These are phyloP conservation scores for Sternarchorhynchus goeldii DNA, from an alignment of 2,797 vertebrate genomes.

Conservation along the genomic window DNA sequence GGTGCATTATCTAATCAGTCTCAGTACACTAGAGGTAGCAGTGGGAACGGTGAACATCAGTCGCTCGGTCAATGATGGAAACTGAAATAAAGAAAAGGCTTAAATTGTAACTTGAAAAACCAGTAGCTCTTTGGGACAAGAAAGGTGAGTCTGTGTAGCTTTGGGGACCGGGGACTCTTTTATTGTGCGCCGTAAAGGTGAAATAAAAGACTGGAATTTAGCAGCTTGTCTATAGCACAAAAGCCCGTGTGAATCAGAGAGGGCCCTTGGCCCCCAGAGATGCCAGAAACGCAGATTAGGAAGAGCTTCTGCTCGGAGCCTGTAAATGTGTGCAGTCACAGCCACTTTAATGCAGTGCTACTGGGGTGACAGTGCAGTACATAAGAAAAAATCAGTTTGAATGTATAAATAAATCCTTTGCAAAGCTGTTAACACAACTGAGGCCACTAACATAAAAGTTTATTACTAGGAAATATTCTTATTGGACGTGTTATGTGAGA, in stretches of 20 bases:
- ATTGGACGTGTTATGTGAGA: background rate
- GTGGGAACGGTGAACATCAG: slow-evolving; percentile 29
- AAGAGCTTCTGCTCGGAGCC: slow-evolving; percentile 41
- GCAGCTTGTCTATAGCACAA: slow-evolving; percentile 37
- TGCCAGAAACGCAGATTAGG: slow-evolving; percentile 34
- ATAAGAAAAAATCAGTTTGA: too few relatives aligned
- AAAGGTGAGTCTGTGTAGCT: slow-evolving; percentile 67
- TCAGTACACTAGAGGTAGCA: background rate
- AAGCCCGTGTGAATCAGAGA: slow-evolving; percentile 42
- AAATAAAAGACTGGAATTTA: slow-evolving; percentile 54
- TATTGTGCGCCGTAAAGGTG: slow-evolving; percentile 45
- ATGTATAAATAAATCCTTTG: too few relatives aligned
- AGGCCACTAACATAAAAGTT: background rate
- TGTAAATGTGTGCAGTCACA: background rate
- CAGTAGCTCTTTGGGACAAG: slow-evolving; percentile 62
- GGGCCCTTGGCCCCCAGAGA: slow-evolving; percentile 49
- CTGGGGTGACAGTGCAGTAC: too few relatives aligned
- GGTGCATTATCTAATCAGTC: too few relatives aligned
- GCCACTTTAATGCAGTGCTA: background rate
- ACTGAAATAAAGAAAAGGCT: slow-evolving; percentile 35
- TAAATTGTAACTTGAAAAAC: slow-evolving; percentile 63
- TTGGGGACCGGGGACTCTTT: slow-evolving; percentile 59
- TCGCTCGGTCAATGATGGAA: slow-evolving; percentile 33
- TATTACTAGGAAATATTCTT: background rate
- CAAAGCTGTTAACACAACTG: too few relatives aligned